Conservation (phyloP, 2,888 invertebrate species). For the Ametastegia equiseti region DNA sequence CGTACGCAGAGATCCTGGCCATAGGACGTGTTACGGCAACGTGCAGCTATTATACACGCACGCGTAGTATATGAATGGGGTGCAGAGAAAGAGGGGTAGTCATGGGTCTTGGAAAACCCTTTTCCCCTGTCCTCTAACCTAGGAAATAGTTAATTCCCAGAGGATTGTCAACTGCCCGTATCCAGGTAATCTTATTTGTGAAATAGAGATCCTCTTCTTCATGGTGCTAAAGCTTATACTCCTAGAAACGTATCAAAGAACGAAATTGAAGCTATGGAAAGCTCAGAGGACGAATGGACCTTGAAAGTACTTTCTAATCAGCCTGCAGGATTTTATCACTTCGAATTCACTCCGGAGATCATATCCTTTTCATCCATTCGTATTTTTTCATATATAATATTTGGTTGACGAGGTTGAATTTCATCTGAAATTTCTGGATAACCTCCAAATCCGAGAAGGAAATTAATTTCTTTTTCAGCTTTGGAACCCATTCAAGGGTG, state of each 20-base stretch:
- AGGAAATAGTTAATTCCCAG: conserved; percentile 34
- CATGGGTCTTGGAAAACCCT: not conserved
- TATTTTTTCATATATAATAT: not conserved
- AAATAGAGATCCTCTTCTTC: not conserved
- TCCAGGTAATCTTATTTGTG: conserved; percentile 43
- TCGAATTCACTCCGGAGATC: not conserved
- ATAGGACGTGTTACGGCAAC: conserved; percentile 13
- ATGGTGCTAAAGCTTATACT: not conserved
- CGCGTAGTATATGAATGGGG: not conserved
- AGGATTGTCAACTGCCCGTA: conserved; percentile 43
- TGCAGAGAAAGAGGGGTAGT: not conserved
- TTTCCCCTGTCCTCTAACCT: not conserved
- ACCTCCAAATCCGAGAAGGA: too few relatives aligned
- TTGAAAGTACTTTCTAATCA: not conserved
- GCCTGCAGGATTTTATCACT: conserved; percentile 11
- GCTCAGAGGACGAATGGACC: not conserved
- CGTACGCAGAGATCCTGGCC: too few relatives aligned
- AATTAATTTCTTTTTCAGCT: too few relatives aligned
- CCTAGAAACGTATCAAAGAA: conserved; percentile 19
- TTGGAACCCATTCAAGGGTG: too few relatives aligned
- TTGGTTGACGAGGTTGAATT: too few relatives aligned
- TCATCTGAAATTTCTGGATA: too few relatives aligned
- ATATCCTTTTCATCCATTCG: not conserved
- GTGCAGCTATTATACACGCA: conserved; percentile 11
- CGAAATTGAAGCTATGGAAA: conserved; percentile 16